These are phyloP conservation scores for Nymphalis urticae DNA, from an alignment of 2,888 invertebrate species.

Conservation along the genomic window DNA sequence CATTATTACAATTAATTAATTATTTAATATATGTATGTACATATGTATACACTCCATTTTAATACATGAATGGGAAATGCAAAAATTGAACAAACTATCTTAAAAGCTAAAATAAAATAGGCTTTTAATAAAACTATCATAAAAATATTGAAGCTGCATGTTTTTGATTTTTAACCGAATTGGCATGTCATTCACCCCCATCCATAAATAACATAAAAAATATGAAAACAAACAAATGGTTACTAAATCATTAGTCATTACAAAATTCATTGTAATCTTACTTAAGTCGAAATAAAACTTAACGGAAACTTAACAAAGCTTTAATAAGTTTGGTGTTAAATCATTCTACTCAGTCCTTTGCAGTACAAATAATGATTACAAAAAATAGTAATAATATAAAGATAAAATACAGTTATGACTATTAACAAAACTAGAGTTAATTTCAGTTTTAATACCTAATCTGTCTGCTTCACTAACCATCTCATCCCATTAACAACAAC, in stretches of 20 bases:
- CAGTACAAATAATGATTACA: not conserved
- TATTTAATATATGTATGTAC: too few relatives aligned
- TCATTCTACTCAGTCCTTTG: too few relatives aligned
- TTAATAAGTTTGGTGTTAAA: too few relatives aligned
- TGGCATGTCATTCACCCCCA: constrained; percentile 33
- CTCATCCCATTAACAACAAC: constrained; percentile 48
- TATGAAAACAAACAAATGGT: not conserved
- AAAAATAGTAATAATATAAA: not conserved
- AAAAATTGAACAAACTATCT: too few relatives aligned
- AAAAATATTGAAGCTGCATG: not conserved
- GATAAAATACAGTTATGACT: not conserved
- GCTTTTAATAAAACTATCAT: not conserved
- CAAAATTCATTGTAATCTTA: constrained; percentile 1
- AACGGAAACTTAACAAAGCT: too few relatives aligned
- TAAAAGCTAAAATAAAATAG: too few relatives aligned
- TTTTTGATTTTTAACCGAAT: constrained; percentile 1
- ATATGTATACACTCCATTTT: too few relatives aligned
- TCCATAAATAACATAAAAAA: constrained; percentile 6
- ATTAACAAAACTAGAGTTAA: not conserved
- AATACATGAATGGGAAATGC: too few relatives aligned
- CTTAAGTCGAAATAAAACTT: not conserved
- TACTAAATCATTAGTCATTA: not conserved
- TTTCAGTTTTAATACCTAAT: not conserved
- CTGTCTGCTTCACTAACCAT: constrained; percentile 32
- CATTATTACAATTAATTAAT: too few relatives aligned